These are phyloP conservation scores for Thryonomys swinderianus DNA, from an alignment of 2,113 vertebrate genomes.

Conservation along the genomic window DNA sequence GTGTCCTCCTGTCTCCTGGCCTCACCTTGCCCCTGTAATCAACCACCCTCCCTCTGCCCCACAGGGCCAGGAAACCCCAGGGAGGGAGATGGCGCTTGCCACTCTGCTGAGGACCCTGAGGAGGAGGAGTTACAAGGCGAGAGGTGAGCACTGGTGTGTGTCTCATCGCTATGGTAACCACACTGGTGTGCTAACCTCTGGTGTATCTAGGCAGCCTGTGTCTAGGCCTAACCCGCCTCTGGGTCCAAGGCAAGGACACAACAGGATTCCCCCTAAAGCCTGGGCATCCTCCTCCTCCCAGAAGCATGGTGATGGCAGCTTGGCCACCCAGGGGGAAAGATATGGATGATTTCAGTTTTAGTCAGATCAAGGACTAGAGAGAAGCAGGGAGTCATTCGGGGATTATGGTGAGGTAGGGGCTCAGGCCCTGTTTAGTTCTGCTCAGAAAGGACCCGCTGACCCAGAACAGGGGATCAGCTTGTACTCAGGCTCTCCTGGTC, in stretches of 20 bases:
- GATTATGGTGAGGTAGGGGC: not conserved
- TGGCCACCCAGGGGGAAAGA: not conserved
- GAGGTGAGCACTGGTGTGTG: not conserved
- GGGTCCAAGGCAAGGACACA: not conserved
- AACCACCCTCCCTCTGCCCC: not conserved
- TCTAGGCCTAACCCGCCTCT: not conserved
- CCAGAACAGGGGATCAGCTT: not conserved
- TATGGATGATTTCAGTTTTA: not conserved
- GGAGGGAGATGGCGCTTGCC: not conserved
- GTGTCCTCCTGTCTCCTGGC: not conserved
- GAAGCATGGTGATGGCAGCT: not conserved
- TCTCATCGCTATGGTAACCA: conserved; percentile 26
- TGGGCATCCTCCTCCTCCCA: too few species aligned
- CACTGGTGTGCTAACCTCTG: not conserved
- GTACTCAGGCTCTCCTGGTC: not conserved
- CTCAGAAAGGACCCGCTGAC: not conserved
- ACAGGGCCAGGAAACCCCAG: not conserved
- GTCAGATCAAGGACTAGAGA: not conserved
- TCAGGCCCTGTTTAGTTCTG: not conserved
- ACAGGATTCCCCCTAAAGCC: not conserved
- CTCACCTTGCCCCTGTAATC: not conserved
- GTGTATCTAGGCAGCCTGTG: not conserved
- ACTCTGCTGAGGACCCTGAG: not conserved
- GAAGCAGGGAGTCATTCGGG: not conserved
- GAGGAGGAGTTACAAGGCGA: not conserved